Conservation (phyloP, 2,797 vertebrate genomes). For the Mormyrops boulengeri region DNA sequence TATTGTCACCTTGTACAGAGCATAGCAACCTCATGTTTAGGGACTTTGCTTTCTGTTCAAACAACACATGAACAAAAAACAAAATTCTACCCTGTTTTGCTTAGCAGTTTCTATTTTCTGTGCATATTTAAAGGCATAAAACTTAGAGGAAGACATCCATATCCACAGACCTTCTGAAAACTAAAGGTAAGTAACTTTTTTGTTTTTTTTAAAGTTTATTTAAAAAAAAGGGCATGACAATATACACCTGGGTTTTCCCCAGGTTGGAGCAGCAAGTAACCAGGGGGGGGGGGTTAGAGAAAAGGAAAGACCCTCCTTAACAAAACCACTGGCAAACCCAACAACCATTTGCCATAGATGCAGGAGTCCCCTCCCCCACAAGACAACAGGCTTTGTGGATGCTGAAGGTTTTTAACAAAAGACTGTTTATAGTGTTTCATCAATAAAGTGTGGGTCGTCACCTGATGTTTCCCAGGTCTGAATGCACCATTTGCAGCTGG, state of each 20-base stretch:
- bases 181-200: constrained; percentile 18
- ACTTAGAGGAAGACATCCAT: constrained; percentile 24
- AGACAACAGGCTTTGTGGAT: not conserved
- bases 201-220: not conserved
- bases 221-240: constrained; percentile 19
- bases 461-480: not conserved
- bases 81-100: constrained; percentile 23
- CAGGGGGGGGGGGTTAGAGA: not conserved
- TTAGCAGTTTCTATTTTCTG: constrained; percentile 18
- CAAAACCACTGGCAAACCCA: constrained; percentile 6
- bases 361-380: not conserved
- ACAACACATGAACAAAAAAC: not conserved
- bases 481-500: not conserved
- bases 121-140: constrained; percentile 26
- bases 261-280: not conserved
- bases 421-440: not conserved
- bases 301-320: not conserved
- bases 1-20: not conserved
- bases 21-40: not conserved
- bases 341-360: not conserved
- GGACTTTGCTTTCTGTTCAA: not conserved
- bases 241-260: not conserved
- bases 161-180: constrained; percentile 20
- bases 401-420: not conserved
- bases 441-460: not conserved